phyloP scores from a whole-genome alignment of 1,140 invertebrate species.

The Drosophila neocordata region DNA sequence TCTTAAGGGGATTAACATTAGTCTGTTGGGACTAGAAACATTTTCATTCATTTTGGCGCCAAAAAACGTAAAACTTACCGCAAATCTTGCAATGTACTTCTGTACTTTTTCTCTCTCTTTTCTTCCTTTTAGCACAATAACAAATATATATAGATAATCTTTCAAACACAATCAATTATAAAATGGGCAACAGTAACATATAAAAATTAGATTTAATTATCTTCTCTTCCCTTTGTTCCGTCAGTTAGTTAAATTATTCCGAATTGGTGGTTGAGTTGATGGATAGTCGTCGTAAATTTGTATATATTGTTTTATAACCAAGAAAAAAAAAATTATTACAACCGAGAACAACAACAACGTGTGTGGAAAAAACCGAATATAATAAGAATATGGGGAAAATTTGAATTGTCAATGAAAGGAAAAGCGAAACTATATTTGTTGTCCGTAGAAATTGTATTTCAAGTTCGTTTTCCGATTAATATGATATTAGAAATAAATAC shows the following conservation, averaged over 20 bases:
- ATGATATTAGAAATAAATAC: conserved; percentile 20
- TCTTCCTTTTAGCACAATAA: conserved; percentile 41
- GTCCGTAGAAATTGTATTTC: conserved; percentile 6
- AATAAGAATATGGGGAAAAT: conserved; percentile 10
- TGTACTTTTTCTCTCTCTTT: background rate
- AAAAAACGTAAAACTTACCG: conserved; percentile 61
- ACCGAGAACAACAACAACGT: conserved; percentile 70
- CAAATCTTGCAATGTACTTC: conserved; percentile 22
- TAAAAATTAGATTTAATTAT: conserved; percentile 42
- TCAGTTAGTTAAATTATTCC: conserved; percentile 67
- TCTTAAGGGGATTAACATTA: background rate
- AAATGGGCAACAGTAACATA: conserved; percentile 56
- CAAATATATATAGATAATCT: conserved; percentile 51
- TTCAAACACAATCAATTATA: conserved; percentile 66
- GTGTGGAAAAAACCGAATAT: conserved; percentile 48
- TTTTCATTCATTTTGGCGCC: conserved; percentile 48
- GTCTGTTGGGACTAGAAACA: conserved; percentile 16
- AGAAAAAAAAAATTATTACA: conserved; percentile 66
- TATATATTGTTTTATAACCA: conserved; percentile 28
- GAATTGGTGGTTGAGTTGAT: conserved; percentile 19
- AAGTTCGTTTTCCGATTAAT: conserved; percentile 1
- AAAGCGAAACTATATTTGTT: conserved; percentile 45
- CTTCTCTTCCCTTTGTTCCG: conserved; percentile 56
- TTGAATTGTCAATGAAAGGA: background rate
- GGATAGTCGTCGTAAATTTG: conserved; percentile 43